phyloP scores from a whole-genome alignment of 2,797 vertebrate genomes.

The Rhincodon typus region DNA sequence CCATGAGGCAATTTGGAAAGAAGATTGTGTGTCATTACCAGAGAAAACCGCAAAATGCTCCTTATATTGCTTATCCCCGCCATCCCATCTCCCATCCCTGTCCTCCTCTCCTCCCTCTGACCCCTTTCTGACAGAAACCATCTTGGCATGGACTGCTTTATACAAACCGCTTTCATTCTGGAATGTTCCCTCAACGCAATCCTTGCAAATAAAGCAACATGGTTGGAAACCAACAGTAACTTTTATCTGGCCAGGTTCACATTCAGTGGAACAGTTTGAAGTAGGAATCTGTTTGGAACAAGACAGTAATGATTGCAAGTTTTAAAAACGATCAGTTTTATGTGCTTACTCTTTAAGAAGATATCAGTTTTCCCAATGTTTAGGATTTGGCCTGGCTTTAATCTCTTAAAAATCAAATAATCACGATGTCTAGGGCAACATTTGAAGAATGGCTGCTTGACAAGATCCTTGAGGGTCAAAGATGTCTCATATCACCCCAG shows the following conservation, averaged over 20 bases:
- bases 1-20: background rate
- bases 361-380: background rate
- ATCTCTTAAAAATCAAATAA: background rate
- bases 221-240: background rate
- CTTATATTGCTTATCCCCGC: no score
- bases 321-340: background rate
- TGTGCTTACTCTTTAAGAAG: background rate
- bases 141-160: background rate
- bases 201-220: conserved; percentile 17
- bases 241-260: conserved; percentile 20
- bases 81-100: no score
- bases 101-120: no score
- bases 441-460: background rate
- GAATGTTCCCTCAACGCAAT: background rate
- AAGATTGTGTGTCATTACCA: background rate
- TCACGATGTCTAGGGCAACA: background rate
- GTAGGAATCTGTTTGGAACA: conserved; percentile 22
- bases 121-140: background rate
- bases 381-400: background rate
- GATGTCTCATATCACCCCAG: background rate
- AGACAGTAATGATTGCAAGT: background rate
- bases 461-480: background rate
- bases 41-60: background rate
- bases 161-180: conserved; percentile 27
- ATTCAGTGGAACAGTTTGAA: conserved; percentile 12